Conservation (phyloP, 1,140 invertebrate species). For the Geopemphigus sp. region DNA sequence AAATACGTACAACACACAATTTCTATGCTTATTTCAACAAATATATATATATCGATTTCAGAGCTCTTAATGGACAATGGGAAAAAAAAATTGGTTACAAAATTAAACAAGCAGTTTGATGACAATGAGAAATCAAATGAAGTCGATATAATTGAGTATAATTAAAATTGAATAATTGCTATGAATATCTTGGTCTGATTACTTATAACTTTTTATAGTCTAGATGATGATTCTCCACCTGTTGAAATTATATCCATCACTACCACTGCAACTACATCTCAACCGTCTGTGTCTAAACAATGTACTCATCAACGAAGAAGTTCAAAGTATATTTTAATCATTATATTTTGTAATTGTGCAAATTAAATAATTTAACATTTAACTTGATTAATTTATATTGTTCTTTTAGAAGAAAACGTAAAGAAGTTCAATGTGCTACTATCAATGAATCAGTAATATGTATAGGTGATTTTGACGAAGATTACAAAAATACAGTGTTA, state of each 20-base stretch:
- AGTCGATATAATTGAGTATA: no score
- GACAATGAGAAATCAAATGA: no score
- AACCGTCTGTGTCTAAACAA: not conserved
- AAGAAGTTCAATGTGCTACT: not conserved
- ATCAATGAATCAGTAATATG: not conserved
- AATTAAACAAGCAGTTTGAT: no score
- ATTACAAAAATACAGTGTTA: not conserved
- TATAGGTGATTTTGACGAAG: conserved; percentile 35
- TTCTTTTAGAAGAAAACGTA: not conserved
- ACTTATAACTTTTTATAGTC: not conserved
- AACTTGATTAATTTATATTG: not conserved
- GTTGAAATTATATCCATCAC: not conserved
- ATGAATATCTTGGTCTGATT: no score
- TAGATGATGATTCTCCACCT: not conserved
- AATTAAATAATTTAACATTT: not conserved
- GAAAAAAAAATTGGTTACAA: no score
- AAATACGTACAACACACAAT: no score
- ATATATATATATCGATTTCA: no score
- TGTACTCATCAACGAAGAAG: not conserved
- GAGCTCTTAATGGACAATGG: no score
- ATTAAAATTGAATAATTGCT: no score
- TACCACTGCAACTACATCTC: not conserved
- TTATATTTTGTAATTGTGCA: not conserved
- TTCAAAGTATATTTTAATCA: not conserved
- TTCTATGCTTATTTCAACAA: no score